Percentiles rank a stretch among this genome's conserved stretches.
Evolutionary conservation across 2,888 invertebrate species (phyloP).

Genomic region (Apamea monoglypha): DNA sequence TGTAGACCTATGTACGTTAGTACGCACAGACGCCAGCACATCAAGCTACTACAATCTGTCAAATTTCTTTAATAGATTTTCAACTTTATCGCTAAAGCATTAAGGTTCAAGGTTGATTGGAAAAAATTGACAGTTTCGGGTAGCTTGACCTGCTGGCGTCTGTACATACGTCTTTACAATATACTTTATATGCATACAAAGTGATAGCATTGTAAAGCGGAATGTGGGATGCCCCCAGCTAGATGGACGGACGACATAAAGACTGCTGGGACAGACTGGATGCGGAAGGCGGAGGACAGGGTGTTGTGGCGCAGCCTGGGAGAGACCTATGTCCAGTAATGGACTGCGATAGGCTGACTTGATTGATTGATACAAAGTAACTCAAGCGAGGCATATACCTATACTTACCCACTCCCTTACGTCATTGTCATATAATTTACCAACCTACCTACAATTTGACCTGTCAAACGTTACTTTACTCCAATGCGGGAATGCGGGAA

Average conservation of each 20-base stretch:
- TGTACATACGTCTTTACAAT: background rate
- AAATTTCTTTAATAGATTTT: too few species aligned
- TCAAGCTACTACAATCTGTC: too few species aligned
- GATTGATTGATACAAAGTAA: background rate
- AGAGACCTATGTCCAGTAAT: background rate
- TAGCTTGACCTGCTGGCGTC: too few species aligned
- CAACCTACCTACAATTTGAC: background rate
- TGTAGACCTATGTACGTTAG: too few species aligned
- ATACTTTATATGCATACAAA: background rate
- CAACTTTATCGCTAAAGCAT: too few species aligned
- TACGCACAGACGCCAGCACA: too few species aligned
- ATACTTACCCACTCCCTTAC: background rate
- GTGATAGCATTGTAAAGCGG: background rate
- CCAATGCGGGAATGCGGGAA: slow-evolving; percentile 9
- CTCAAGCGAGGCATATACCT: background rate
- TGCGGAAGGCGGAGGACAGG: background rate
- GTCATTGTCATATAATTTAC: background rate
- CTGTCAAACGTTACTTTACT: background rate
- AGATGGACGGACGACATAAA: background rate
- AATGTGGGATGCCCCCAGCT: background rate
- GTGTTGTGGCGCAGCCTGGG: background rate
- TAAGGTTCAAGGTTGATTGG: too few species aligned
- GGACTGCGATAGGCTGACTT: background rate
- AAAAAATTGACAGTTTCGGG: too few species aligned
- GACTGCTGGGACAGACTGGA: background rate